Evolutionary conservation across 2,797 vertebrate species (phyloP).

Genomic region (Alcedo quadribrachys): DNA sequence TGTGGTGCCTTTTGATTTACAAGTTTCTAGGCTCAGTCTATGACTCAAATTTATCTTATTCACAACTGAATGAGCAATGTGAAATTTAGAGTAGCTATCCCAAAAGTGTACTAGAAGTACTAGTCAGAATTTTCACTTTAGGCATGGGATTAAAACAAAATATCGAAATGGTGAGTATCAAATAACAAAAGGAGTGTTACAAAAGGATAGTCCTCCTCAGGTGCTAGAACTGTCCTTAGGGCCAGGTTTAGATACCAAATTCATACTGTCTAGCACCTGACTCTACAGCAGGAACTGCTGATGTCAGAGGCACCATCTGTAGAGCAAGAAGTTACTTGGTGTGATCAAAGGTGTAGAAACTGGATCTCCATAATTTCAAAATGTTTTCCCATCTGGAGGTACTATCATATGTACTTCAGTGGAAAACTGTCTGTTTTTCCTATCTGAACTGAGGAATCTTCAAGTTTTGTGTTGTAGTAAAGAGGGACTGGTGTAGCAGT

Average conservation of each 20-base stretch:
- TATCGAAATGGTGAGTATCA: neutral
- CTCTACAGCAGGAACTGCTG: neutral
- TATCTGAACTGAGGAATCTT: neutral
- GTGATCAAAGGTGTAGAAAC: conserved; percentile 33
- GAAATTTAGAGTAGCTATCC: conserved; percentile 37
- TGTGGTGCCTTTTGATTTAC: conserved; percentile 62
- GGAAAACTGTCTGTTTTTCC: neutral
- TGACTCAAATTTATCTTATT: conserved; percentile 47
- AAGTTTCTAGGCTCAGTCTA: conserved; percentile 19
- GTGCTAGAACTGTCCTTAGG: neutral
- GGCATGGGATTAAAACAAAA: neutral
- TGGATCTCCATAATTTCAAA: neutral
- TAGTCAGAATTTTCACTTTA: conserved; percentile 1
- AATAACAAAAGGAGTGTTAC: neutral
- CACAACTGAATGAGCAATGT: conserved; percentile 28
- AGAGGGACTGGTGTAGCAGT: neutral
- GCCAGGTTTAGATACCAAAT: neutral
- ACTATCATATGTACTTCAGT: neutral
- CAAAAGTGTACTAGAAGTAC: neutral
- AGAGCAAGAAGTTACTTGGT: conserved; percentile 13
- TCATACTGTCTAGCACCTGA: neutral
- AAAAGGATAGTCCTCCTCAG: neutral
- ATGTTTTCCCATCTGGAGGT: conserved; percentile 17
- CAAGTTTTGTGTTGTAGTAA: neutral
- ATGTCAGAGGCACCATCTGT: conserved; percentile 9